Conservation (phyloP, 1,140 invertebrate species). For the Vanessa tameamea region DNA sequence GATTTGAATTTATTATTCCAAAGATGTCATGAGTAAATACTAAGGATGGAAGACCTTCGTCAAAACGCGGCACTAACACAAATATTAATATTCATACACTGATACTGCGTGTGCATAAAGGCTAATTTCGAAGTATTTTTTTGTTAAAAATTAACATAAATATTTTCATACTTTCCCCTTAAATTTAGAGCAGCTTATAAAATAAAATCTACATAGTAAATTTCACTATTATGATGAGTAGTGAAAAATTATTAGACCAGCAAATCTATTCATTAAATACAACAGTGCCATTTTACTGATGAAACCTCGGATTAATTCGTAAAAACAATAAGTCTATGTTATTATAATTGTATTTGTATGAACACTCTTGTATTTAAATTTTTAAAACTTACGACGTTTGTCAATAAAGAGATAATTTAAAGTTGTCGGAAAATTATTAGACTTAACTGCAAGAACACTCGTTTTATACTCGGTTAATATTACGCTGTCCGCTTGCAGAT, state of each 20-base stretch:
- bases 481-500: too few relatives aligned
- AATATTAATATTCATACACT: not conserved
- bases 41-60: too few relatives aligned
- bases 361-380: too few relatives aligned
- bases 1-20: too few relatives aligned
- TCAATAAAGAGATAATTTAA: too few relatives aligned
- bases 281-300: not conserved
- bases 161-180: slow-evolving; percentile 30
- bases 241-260: slow-evolving; percentile 33
- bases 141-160: slow-evolving; percentile 24
- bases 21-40: too few relatives aligned
- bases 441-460: too few relatives aligned
- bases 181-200: slow-evolving; percentile 14
- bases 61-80: too few relatives aligned
- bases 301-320: not conserved
- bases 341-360: too few relatives aligned
- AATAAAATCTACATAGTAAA: slow-evolving; percentile 16
- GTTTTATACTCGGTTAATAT: too few relatives aligned
- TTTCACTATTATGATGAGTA: slow-evolving; percentile 29
- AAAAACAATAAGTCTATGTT: not conserved
- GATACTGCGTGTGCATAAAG: not conserved
- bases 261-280: slow-evolving; percentile 21
- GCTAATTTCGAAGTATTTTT: not conserved
- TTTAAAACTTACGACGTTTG: too few relatives aligned
- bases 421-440: too few relatives aligned